phyloP scores from a whole-genome alignment of 2,797 vertebrate genomes.

The Malacoraja senta region DNA sequence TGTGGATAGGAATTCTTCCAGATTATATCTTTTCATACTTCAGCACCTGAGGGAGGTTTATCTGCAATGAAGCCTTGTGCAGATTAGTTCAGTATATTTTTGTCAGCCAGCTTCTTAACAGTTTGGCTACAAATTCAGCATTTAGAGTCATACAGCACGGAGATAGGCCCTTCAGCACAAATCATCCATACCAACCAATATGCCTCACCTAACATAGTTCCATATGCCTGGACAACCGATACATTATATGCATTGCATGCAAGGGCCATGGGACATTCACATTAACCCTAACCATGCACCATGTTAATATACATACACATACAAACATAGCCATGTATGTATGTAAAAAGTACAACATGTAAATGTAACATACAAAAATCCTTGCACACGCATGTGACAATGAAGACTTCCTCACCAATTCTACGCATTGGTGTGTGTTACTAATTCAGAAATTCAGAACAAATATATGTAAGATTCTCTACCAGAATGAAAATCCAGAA shows the following conservation, averaged over 20 bases:
- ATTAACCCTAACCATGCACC: background rate
- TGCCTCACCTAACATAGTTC: too few species aligned
- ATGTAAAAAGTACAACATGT: background rate
- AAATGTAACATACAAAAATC: background rate
- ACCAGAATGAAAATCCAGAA: background rate
- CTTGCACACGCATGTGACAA: background rate
- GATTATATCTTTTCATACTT: background rate
- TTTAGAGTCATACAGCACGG: background rate
- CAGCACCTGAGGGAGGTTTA: background rate
- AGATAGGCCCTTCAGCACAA: too few species aligned
- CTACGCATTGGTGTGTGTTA: background rate
- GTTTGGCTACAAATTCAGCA: background rate
- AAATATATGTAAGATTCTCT: too few species aligned
- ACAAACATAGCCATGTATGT: background rate
- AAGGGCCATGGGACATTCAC: background rate
- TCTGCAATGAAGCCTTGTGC: background rate
- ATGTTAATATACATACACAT: background rate
- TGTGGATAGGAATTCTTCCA: background rate
- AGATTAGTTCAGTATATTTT: background rate
- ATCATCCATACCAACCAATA: too few species aligned
- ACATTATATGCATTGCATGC: background rate
- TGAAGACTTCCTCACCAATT: background rate
- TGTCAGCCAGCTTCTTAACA: background rate
- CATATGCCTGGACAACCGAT: background rate
- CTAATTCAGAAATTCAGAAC: background rate